Conservation (phyloP, 1,140 invertebrate species). For the Battus philenor region DNA sequence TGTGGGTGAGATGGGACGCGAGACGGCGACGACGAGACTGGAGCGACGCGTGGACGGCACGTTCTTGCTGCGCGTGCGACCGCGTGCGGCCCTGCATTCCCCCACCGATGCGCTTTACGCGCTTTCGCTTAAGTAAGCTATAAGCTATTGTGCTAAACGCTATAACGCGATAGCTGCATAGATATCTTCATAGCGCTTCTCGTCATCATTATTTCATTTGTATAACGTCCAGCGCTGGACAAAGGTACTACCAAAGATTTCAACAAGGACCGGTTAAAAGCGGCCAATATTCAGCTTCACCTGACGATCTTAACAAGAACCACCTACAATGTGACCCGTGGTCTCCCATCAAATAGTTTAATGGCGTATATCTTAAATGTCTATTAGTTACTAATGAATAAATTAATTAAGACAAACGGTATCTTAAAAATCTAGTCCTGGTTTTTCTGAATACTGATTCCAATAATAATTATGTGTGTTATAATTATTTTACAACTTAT, state of each 20-base stretch:
- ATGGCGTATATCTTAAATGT: no score
- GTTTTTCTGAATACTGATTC: no score
- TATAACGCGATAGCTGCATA: neutral
- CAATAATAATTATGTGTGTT: no score
- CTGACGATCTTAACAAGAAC: neutral
- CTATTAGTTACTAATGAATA: no score
- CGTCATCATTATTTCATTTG: no score
- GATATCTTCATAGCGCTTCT: neutral
- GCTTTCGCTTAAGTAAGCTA: slow-evolving; percentile 91
- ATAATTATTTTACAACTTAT: no score
- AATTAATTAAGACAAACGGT: no score
- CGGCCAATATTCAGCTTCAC: neutral
- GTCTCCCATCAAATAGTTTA: no score
- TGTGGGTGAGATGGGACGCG: slow-evolving; percentile 92
- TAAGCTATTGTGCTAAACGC: neutral
- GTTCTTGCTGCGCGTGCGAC: slow-evolving; percentile 90
- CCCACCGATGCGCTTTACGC: slow-evolving; percentile 86
- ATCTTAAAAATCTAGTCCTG: no score
- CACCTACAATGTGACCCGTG: neutral
- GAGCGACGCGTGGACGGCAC: slow-evolving; percentile 90
- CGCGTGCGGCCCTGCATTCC: slow-evolving; percentile 66
- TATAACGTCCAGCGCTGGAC: no score
- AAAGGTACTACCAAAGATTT: neutral
- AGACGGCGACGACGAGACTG: slow-evolving; percentile 85
- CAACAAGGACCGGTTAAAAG: no score